A percentile compares a stretch with the other conserved stretches of the same genome.
Conservation (phyloP, 2,797 vertebrate genomes). For the Buphagus erythrorhynchus region DNA sequence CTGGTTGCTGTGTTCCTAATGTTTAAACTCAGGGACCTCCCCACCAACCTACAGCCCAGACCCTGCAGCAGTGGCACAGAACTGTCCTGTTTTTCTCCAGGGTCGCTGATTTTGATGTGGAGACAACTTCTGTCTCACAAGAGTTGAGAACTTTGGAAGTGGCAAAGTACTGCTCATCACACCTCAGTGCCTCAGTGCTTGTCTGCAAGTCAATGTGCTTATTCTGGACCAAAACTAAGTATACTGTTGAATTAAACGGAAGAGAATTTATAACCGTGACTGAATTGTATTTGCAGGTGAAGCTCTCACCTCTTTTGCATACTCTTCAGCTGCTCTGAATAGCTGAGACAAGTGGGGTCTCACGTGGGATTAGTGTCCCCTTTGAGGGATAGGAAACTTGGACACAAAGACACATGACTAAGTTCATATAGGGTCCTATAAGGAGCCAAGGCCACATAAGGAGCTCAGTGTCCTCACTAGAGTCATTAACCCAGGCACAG, state of each 20-base stretch:
- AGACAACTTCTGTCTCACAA: neutral
- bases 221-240: neutral
- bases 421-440: neutral
- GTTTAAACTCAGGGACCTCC: neutral
- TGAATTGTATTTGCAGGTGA: neutral
- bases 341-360: neutral
- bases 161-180: neutral
- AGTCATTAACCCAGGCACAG: neutral
- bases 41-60: neutral
- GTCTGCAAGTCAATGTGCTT: neutral
- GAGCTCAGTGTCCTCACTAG: neutral
- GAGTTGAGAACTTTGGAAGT: neutral
- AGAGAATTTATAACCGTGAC: neutral
- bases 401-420: neutral
- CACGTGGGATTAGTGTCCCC: rapidly evolving
- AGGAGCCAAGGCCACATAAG: neutral
- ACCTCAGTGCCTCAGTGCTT: neutral
- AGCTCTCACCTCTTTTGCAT: neutral
- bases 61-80: neutral
- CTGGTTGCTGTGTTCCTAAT: neutral
- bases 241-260: neutral
- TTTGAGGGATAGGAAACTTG: neutral
- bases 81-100: neutral
- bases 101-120: neutral
- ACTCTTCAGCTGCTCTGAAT: neutral